Evolutionary conservation across 92 coral and sea anemone species (phyloP).

Genomic region (Palythoa heliodiscus): DNA sequence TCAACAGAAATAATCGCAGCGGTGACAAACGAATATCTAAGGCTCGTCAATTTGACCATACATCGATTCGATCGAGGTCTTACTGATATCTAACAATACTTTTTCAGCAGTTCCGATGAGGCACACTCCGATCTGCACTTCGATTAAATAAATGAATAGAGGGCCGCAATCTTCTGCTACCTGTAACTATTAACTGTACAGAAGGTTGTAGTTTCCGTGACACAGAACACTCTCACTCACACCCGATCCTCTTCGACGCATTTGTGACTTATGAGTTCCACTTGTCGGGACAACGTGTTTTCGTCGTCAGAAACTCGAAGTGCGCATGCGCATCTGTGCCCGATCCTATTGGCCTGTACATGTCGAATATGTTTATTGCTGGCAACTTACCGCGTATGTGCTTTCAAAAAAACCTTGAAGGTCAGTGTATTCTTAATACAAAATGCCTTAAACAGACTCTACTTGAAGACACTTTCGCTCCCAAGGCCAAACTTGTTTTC

Average conservation of each 20-base stretch:
- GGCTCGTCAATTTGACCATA: neutral
- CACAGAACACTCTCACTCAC: slow-evolving; percentile 9
- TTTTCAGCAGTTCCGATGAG: neutral
- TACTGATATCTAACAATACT: neutral
- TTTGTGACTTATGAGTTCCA: neutral
- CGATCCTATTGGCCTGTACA: neutral
- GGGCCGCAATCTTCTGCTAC: neutral
- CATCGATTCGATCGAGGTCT: neutral
- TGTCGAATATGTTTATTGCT: too few relatives aligned
- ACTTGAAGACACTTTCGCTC: too few relatives aligned
- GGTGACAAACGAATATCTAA: slow-evolving; percentile 1
- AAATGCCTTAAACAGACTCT: too few relatives aligned
- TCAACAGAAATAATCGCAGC: neutral
- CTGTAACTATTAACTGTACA: neutral
- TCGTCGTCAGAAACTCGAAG: slow-evolving; percentile 23
- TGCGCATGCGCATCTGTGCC: slow-evolving; percentile 35
- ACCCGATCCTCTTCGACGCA: neutral
- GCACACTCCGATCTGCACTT: neutral
- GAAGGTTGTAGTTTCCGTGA: slow-evolving; percentile 7
- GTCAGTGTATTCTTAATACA: too few relatives aligned
- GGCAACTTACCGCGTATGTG: too few relatives aligned
- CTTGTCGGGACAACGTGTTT: slow-evolving; percentile 45
- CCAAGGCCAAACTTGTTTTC: too few relatives aligned
- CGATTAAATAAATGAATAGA: neutral
- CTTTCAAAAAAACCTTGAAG: too few relatives aligned